phyloP scores from a whole-genome alignment of 2,888 invertebrate genomes.

The Lamellibrachia columna region DNA sequence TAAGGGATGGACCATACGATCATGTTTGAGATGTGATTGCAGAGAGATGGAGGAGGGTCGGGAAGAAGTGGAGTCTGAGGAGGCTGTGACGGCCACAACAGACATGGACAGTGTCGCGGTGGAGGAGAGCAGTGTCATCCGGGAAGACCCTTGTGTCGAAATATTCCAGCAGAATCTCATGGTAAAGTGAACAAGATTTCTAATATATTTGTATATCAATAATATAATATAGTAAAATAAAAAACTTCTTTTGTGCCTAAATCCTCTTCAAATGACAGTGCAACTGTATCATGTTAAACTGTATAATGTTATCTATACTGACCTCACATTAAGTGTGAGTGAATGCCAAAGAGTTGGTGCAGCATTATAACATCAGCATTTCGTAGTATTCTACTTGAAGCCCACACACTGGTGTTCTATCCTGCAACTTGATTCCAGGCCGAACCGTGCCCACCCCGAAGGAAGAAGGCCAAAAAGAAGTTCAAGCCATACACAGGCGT shows the following conservation, averaged over 20 bases:
- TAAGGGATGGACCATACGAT: neutral
- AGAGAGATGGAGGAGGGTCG: conserved; percentile 18
- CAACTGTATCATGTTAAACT: too few species aligned
- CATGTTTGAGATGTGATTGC: conserved; percentile 29
- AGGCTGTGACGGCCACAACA: neutral
- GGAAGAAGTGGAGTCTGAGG: conserved; percentile 30
- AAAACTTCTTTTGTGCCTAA: too few species aligned
- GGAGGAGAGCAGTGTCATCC: neutral
- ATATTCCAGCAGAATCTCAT: neutral
- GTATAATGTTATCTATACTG: too few species aligned
- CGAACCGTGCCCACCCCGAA: neutral
- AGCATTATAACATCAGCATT: too few species aligned
- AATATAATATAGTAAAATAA: too few species aligned
- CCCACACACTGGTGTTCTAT: neutral
- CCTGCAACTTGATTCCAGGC: neutral
- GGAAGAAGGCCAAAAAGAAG: conserved; percentile 42
- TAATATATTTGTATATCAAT: neutral
- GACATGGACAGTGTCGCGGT: neutral
- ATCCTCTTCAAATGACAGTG: too few species aligned
- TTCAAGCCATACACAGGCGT: conserved; percentile 56
- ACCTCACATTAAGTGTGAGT: too few species aligned
- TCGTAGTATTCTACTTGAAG: neutral
- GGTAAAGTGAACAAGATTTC: neutral
- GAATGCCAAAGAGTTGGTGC: too few species aligned
- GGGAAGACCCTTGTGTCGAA: neutral